phyloP scores from a whole-genome alignment of 2,888 invertebrate genomes.

The Caenorhabditis virilis region DNA sequence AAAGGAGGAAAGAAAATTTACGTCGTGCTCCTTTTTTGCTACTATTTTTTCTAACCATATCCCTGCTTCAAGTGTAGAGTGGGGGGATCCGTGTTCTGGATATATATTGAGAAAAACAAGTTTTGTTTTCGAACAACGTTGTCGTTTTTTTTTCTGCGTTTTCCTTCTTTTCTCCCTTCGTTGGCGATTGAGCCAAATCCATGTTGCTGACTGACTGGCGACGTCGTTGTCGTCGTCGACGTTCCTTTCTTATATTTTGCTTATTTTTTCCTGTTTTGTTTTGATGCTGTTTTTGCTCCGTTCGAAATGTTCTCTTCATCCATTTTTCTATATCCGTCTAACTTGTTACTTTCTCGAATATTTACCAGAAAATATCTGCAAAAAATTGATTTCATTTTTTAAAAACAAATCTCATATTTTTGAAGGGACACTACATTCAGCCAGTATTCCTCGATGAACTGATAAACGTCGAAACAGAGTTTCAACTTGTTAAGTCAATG shows the following conservation, averaged over 20 bases:
- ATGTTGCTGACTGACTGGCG: not conserved
- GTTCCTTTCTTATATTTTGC: slow-evolving; percentile 32
- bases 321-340: slow-evolving; percentile 16
- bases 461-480: too few relatives aligned
- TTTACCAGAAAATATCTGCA: too few relatives aligned
- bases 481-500: too few relatives aligned
- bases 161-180: not conserved
- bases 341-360: slow-evolving; percentile 9
- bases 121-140: slow-evolving; percentile 3
- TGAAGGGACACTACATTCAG: too few relatives aligned
- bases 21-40: not conserved
- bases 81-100: too few relatives aligned
- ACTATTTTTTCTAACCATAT: too few relatives aligned
- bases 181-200: not conserved
- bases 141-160: not conserved
- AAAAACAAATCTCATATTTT: too few relatives aligned
- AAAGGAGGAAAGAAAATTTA: too few relatives aligned
- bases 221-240: slow-evolving; percentile 29
- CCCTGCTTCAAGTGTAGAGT: too few relatives aligned
- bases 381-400: too few relatives aligned
- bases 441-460: too few relatives aligned
- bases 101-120: slow-evolving; percentile 4
- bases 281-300: slow-evolving; percentile 6
- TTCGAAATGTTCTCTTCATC: too few relatives aligned
- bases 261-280: slow-evolving; percentile 23